Conservation (phyloP, 2,113 vertebrate species). For the Heterotis niloticus region DNA sequence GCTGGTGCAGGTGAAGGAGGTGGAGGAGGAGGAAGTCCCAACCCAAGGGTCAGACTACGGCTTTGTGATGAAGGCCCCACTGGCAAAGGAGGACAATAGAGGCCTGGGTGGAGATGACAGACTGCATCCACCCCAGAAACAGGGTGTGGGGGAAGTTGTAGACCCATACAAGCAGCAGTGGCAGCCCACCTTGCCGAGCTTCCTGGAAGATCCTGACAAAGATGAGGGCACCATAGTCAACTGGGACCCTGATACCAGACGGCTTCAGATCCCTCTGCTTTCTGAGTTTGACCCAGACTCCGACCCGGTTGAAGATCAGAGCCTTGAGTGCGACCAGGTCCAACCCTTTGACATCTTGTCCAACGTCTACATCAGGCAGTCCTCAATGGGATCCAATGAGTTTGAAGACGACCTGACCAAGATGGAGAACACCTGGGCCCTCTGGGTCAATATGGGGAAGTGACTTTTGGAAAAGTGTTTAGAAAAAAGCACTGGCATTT, state of each 20-base stretch:
- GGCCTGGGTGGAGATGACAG: background rate
- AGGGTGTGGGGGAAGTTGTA: background rate
- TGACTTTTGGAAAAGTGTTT: background rate
- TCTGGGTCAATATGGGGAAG: slow-evolving; percentile 42
- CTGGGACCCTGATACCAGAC: slow-evolving; percentile 61
- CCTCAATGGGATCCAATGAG: slow-evolving; percentile 36
- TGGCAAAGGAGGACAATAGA: slow-evolving; percentile 18
- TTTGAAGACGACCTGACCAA: slow-evolving; percentile 52
- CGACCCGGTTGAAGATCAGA: slow-evolving; percentile 22
- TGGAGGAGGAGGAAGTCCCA: background rate
- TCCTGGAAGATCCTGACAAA: background rate
- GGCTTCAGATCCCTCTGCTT: slow-evolving; percentile 57
- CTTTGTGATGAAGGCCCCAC: slow-evolving; percentile 46
- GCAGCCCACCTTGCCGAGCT: background rate
- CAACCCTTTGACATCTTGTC: slow-evolving; percentile 48
- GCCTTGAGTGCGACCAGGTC: background rate
- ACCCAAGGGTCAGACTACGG: slow-evolving; percentile 46
- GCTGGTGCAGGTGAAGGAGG: background rate
- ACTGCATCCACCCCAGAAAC: background rate
- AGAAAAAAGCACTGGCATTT: background rate
- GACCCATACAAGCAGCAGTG: slow-evolving; percentile 8
- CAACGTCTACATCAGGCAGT: slow-evolving; percentile 48
- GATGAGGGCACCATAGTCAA: slow-evolving; percentile 47
- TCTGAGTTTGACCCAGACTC: slow-evolving; percentile 34
- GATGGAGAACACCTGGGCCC: slow-evolving; percentile 68